phyloP scores from a whole-genome alignment of 2,888 invertebrate species.

The Platycnemis pennipes region DNA sequence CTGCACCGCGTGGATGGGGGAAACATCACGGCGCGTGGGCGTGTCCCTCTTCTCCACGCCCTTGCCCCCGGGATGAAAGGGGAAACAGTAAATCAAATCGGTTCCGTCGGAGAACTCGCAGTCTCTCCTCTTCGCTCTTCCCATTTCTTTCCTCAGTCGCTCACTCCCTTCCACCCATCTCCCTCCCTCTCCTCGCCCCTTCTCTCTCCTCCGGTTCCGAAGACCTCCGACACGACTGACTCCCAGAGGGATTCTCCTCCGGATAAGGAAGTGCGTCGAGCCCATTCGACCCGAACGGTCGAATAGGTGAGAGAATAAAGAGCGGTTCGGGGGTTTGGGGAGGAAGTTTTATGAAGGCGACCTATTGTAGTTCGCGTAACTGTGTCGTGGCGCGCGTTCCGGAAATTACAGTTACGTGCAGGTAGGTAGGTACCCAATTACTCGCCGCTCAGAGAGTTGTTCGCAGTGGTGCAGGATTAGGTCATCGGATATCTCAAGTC shows the following conservation, averaged over 20 bases:
- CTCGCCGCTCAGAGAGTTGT: background rate
- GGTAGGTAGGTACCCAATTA: background rate
- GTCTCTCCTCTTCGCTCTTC: background rate
- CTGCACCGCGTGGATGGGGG: background rate
- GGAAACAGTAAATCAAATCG: conserved; percentile 61
- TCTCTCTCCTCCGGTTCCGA: background rate
- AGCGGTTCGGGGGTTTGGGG: background rate
- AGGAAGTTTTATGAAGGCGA: conserved; percentile 14
- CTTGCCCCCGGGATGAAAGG: background rate
- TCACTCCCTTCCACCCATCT: too few species aligned
- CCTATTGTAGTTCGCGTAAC: conserved; percentile 33
- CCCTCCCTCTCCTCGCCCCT: too few species aligned
- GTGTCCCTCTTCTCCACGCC: conserved; percentile 44
- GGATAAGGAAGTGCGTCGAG: conserved; percentile 6
- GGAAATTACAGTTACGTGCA: conserved; percentile 5
- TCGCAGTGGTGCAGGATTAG: background rate
- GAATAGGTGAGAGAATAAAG: background rate
- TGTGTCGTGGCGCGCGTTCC: background rate
- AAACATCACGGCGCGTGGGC: background rate
- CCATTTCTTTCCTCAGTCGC: background rate
- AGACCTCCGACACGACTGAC: background rate
- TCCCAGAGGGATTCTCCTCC: background rate
- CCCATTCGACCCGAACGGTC: conserved; percentile 40
- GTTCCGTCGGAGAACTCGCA: conserved; percentile 34
- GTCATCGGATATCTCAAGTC: background rate